Evolutionary conservation across 2,797 vertebrate genomes (phyloP), one percentile per base, ranked within the genome.

Genomic region (Champsocephalus esox): DNA sequence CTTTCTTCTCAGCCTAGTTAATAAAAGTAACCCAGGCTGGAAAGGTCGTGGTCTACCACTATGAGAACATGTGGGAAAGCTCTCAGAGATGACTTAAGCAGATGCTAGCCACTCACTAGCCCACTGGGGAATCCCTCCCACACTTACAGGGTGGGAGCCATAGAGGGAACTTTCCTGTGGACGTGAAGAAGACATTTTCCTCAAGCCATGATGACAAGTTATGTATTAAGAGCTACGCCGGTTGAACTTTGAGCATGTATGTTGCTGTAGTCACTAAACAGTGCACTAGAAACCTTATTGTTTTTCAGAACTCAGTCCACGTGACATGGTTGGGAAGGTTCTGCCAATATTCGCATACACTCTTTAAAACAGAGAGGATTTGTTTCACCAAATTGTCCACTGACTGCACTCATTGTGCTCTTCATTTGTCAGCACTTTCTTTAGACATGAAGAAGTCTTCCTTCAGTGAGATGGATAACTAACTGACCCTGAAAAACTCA

Each of bases 51-150:
- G 83, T 86, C 70, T 77, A 63, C 80, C 21, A 2, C 76, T 74
- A 34, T 69, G 80, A 54, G 68, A 87, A 81, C 92, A 93, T 92
- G 84, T 92, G 89, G 91, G 88, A 92, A 92, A 89, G 81, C 88
- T 87, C 81, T 92, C 82, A 86, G 46, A 73, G 81, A 92, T 86
- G 66, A 85, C 80, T 87, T 71, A 12, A 87, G 66, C 91, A 92
- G 88, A 93, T 85, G 88, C 81, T 81, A 74, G 65, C 66, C 72
- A 78, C 81, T 87, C 79, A 70, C 73, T 80, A 70, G 70, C 75
- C 83, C 83, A 75, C 81, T 79, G 73, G 89, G 89, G 84, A 90
- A 82, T 79, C 76, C 88, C 75, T 70, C 88, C 87, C 66, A 75
- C 87, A 81, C 70, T 80, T 12, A 5, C 59, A 60, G 76, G 77